Base-by-base conservation (phyloP, 2,888 invertebrate species). In the Chrysina gloriosa region DNA sequence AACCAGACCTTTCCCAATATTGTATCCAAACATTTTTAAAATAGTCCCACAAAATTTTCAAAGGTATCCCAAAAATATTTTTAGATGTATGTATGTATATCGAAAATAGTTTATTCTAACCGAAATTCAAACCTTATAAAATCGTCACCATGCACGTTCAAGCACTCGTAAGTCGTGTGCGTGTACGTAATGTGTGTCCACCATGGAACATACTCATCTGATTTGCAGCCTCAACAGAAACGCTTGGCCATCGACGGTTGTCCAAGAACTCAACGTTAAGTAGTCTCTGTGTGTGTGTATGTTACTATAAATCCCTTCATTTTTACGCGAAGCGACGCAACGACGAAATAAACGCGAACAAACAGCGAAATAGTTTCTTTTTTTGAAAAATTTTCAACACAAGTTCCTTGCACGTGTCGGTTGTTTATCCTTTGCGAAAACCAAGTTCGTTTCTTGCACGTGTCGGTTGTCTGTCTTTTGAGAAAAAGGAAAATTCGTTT, bases 121-220 rank as follows among this genome's bases (percentile, higher is more conserved):
- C 9, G 3, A 4, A 3, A 25, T 23, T 1, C 11, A 25, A 9
- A 25, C 23, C 52, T 52, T 52, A 52, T 52, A 52, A 52, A 52
- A 52, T 31, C 31, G 34, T 34, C 7, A 29, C 14, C 16, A 61
- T 25, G 27, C 27, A 61, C 3, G 9, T 19, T 14, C 5, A n/a
- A 27, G 14, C 14, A 50, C 25, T 9, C n/a, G 11, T 25, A 11
- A n/a, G 25, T 27, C 25, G 11, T 50, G 48, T 23, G 16, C 16
- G n/a, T 9, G 2, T 47, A n/a, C n/a, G n/a, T 14, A 36, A 45
- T 54, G 5, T 25, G 36, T 63, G 76, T 77, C 72, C 73, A 78
- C 77, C 78, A 78, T 79, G 81, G 81, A 82, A 82, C 82, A 75
- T 82, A 82, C 82, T 82, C 80, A 77, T 77, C 74, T 75, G 74